Percentiles rank a stretch among this genome's conserved stretches.
These are phyloP conservation scores for Guaruba guarouba DNA, from an alignment of 2,113 vertebrate species.

Conservation along the genomic window DNA sequence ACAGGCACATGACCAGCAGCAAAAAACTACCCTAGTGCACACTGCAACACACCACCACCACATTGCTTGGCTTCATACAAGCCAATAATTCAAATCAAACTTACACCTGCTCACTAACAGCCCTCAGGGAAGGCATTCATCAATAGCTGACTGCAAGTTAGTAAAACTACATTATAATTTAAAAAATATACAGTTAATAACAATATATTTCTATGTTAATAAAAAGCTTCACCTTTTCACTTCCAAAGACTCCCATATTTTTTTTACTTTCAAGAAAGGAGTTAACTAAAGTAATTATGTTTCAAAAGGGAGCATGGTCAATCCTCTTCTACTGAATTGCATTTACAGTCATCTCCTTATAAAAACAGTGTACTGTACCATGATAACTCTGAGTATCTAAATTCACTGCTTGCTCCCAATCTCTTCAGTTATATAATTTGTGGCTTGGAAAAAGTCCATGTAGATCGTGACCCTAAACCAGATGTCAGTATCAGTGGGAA, in stretches of 20 bases:
- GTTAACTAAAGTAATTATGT: not conserved
- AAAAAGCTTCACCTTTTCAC: not conserved
- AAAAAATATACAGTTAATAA: not conserved
- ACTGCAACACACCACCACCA: not conserved
- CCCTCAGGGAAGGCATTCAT: not conserved
- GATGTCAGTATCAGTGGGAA: not conserved
- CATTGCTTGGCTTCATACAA: not conserved
- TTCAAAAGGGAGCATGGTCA: not conserved
- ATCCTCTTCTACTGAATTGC: not conserved
- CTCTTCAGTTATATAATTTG: not conserved
- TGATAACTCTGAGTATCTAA: not conserved
- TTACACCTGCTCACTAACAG: not conserved
- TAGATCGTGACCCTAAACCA: not conserved
- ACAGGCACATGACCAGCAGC: not conserved
- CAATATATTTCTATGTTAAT: not conserved
- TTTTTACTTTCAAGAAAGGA: not conserved
- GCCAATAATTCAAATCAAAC: not conserved
- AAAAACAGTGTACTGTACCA: not conserved
- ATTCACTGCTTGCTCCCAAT: not conserved
- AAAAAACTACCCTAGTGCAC: not conserved
- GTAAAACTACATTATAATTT: not conserved
- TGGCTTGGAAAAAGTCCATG: not conserved
- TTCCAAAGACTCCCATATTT: not conserved
- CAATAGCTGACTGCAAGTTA: not conserved
- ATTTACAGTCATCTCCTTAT: not conserved